These are phyloP conservation scores for Zosterops japonicus DNA, from an alignment of 2,113 vertebrate species.

Conservation along the genomic window DNA sequence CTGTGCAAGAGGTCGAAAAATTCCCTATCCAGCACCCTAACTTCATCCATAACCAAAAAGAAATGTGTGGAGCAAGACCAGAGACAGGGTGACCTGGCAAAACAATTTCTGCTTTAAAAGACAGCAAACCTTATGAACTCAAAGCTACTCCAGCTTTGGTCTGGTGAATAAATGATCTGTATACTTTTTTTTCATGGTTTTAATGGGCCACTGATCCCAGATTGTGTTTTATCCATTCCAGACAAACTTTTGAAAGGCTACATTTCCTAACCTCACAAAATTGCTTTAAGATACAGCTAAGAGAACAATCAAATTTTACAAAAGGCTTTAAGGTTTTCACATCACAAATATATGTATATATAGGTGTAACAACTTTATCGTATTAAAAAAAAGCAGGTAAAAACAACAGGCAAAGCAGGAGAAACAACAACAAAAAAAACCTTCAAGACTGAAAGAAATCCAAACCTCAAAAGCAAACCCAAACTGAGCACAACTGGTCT, in stretches of 20 bases:
- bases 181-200: not conserved
- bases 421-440: not conserved
- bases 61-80: not conserved
- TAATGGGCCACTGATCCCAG: not conserved
- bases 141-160: not conserved
- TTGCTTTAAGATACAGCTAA: not conserved
- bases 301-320: not conserved
- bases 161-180: not conserved
- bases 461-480: constrained; percentile 15
- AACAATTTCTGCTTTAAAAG: not conserved
- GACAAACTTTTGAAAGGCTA: not conserved
- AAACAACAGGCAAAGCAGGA: not conserved
- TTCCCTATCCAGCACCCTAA: not conserved
- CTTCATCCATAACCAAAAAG: not conserved
- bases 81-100: not conserved
- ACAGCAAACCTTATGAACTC: not conserved
- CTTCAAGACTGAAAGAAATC: not conserved
- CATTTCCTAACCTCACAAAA: not conserved
- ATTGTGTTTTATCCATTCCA: not conserved
- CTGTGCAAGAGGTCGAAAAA: not conserved
- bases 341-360: not conserved
- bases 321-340: not conserved
- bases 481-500: not conserved
- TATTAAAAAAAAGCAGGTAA: not conserved
- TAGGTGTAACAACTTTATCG: not conserved